Conservation (phyloP, 2,888 invertebrate genomes). For the Pseudococcus jackbeardsleyi region DNA sequence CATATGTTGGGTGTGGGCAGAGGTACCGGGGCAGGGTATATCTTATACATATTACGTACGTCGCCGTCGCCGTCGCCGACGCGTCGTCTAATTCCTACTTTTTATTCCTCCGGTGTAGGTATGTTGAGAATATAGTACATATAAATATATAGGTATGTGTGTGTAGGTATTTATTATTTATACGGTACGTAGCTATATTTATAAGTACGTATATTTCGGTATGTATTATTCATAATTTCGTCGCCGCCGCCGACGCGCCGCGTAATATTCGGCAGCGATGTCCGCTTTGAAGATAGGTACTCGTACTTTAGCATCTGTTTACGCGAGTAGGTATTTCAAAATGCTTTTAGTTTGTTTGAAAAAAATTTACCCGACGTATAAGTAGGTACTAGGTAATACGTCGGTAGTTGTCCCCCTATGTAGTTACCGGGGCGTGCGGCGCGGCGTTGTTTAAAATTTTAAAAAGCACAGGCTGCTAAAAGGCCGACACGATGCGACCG, state of each 20-base stretch:
- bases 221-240: neutral
- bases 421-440: neutral
- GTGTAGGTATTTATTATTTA: neutral
- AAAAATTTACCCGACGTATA: neutral
- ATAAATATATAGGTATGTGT: neutral
- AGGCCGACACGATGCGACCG: neutral
- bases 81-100: no score
- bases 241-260: no score
- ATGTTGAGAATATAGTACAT: no score
- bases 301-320: neutral
- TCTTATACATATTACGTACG: no score
- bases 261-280: neutral
- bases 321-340: neutral
- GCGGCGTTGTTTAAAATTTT: neutral
- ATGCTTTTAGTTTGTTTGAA: conserved; percentile 10
- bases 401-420: neutral
- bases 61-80: no score
- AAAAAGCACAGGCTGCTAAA: neutral
- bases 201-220: neutral
- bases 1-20: no score
- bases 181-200: neutral
- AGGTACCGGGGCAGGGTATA: no score
- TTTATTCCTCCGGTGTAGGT: no score
- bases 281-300: neutral
- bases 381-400: neutral